Conservation (phyloP, 2,797 vertebrate species). For the Gymnodraco acuticeps region DNA sequence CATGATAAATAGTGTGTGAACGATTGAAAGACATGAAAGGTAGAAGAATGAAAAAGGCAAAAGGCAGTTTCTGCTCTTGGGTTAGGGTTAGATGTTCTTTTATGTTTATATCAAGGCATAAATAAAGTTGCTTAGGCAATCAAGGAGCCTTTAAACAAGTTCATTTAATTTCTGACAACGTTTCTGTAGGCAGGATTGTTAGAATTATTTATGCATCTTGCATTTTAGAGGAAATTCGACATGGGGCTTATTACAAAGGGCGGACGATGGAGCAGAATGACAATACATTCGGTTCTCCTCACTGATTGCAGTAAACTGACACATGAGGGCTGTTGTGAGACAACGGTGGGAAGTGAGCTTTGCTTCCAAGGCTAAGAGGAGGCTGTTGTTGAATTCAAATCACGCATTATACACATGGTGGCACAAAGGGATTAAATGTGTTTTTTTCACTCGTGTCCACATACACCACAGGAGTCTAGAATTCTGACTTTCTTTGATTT, state of each 20-base stretch:
- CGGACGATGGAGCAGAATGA: slow-evolving; percentile 41
- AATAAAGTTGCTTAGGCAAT: slow-evolving; percentile 16
- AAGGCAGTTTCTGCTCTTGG: slow-evolving; percentile 22
- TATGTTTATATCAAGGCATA: slow-evolving; percentile 26
- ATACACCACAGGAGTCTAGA: slow-evolving; percentile 37
- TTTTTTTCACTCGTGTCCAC: slow-evolving; percentile 50
- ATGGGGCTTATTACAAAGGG: slow-evolving; percentile 33
- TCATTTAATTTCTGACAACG: slow-evolving; percentile 12
- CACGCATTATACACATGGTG: slow-evolving; percentile 22
- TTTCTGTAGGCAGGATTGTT: slow-evolving; percentile 18
- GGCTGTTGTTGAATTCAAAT: slow-evolving; percentile 50
- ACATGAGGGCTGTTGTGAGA: slow-evolving; percentile 14
- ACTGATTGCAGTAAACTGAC: slow-evolving; percentile 38
- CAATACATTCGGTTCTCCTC: slow-evolving; percentile 38
- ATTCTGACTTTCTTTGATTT: slow-evolving; percentile 61
- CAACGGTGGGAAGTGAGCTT: slow-evolving; percentile 19
- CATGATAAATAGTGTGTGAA: slow-evolving; percentile 44
- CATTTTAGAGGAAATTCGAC: slow-evolving; percentile 41
- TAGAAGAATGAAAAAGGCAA: slow-evolving; percentile 29
- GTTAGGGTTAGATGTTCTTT: slow-evolving; percentile 22
- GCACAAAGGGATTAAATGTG: slow-evolving; percentile 51
- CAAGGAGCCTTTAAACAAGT: slow-evolving; percentile 20
- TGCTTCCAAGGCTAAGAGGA: slow-evolving; percentile 42
- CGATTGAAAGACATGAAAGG: slow-evolving; percentile 41
- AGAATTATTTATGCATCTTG: slow-evolving; percentile 40